These are phyloP conservation scores for Indicator indicator DNA, from an alignment of 2,113 vertebrate species.

Conservation along the genomic window DNA sequence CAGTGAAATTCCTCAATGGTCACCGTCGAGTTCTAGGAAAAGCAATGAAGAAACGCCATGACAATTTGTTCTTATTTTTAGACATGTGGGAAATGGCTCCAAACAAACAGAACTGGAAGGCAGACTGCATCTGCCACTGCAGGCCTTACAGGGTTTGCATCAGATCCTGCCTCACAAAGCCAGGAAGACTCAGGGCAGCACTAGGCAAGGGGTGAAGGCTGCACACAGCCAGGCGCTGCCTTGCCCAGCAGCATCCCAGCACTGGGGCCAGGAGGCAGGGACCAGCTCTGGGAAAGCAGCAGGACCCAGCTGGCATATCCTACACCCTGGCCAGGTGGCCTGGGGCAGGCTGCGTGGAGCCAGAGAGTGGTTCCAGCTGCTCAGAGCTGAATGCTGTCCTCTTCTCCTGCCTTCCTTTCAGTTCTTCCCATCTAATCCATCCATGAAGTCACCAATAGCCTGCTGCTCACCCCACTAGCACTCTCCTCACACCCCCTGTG, in stretches of 20 bases:
- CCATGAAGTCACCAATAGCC: neutral
- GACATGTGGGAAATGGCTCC: neutral
- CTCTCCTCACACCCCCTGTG: fast-evolving
- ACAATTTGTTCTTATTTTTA: constrained; percentile 33
- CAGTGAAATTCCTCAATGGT: constrained; percentile 99
- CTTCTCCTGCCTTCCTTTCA: neutral
- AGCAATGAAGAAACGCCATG: constrained; percentile 45
- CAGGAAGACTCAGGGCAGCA: neutral
- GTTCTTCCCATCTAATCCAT: neutral
- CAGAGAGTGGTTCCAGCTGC: neutral
- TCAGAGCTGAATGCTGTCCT: neutral
- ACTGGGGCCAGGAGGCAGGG: neutral
- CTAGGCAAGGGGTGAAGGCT: neutral
- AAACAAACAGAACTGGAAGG: constrained; percentile 2
- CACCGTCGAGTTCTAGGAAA: constrained; percentile 92
- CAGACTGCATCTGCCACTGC: constrained; percentile 7
- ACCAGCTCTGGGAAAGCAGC: neutral
- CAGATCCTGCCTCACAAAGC: neutral
- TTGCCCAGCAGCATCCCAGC: neutral
- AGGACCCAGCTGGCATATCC: neutral
- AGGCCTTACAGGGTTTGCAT: neutral
- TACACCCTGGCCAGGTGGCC: neutral
- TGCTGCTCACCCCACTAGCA: neutral
- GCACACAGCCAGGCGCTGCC: neutral
- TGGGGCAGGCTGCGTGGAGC: neutral